Percentiles rank a stretch among this genome's conserved stretches.
These are phyloP conservation scores for Bothrops alternatus DNA, from an alignment of 2,797 vertebrate species.

Conservation along the genomic window DNA sequence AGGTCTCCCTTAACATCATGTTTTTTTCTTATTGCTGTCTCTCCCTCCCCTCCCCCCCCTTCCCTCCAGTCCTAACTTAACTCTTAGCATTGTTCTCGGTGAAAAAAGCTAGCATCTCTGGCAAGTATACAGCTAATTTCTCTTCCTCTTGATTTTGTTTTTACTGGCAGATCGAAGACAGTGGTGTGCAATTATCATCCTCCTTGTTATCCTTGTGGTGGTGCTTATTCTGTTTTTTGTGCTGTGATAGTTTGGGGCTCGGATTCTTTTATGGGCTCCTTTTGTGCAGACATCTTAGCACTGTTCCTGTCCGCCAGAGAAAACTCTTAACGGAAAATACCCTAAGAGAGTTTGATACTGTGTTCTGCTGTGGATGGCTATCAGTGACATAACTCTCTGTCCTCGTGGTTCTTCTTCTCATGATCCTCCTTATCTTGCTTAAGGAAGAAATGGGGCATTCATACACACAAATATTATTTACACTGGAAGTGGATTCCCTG, in stretches of 20 bases:
- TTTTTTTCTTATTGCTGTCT: neutral
- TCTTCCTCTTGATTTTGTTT: constrained; percentile 35
- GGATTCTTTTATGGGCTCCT: neutral
- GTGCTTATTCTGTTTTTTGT: constrained; percentile 88
- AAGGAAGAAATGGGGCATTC: neutral
- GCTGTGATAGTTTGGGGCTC: constrained; percentile 75
- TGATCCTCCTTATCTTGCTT: neutral
- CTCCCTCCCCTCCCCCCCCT: neutral
- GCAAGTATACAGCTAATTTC: constrained; percentile 15
- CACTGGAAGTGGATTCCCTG: neutral
- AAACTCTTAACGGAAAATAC: constrained; percentile 32
- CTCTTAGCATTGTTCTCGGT: neutral
- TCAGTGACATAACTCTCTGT: neutral
- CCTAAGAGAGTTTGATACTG: constrained; percentile 2
- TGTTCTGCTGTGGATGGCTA: constrained; percentile 29
- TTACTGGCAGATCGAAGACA: constrained; percentile 88
- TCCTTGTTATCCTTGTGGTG: constrained; percentile 86
- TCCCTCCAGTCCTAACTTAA: neutral
- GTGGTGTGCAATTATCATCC: constrained; percentile 92
- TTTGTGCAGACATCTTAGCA: constrained; percentile 36
- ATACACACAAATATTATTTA: neutral
- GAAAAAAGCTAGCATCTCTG: neutral
- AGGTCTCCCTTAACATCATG: fast-evolving
- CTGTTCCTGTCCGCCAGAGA: constrained; percentile 33
- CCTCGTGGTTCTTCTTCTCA: neutral